phyloP scores from a whole-genome alignment of 2,797 vertebrate species.

The Sparus aurata region DNA sequence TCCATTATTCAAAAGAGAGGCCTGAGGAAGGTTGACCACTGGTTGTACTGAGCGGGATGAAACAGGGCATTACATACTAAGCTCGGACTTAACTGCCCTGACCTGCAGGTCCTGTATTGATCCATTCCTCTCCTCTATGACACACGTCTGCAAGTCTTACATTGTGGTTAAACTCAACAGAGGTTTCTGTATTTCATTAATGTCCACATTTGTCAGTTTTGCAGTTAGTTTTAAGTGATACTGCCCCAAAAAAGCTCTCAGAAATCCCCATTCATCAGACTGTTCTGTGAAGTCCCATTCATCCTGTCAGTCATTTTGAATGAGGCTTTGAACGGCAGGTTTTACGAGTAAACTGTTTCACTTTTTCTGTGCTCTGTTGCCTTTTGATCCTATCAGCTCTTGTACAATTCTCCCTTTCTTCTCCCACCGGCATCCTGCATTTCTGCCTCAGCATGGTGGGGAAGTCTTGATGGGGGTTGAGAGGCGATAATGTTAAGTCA shows the following conservation, averaged over 20 bases:
- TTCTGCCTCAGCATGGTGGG: slow-evolving; percentile 18
- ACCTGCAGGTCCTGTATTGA: slow-evolving; percentile 55
- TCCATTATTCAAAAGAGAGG: slow-evolving; percentile 63
- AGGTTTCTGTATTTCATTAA: slow-evolving; percentile 15
- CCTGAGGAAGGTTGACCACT: slow-evolving; percentile 50
- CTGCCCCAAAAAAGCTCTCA: not conserved
- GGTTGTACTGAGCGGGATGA: slow-evolving; percentile 48
- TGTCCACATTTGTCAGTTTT: slow-evolving; percentile 19
- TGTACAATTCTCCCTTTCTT: slow-evolving; percentile 37
- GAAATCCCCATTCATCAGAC: slow-evolving; percentile 39
- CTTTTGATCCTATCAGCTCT: slow-evolving; percentile 55
- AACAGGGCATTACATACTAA: slow-evolving; percentile 55
- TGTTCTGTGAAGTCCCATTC: slow-evolving; percentile 51
- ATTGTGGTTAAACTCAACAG: slow-evolving; percentile 7
- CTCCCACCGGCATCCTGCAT: not conserved
- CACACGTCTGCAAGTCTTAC: slow-evolving; percentile 33
- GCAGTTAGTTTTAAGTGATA: slow-evolving; percentile 12
- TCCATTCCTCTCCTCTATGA: slow-evolving; percentile 13
- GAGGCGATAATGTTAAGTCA: slow-evolving; percentile 3
- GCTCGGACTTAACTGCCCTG: slow-evolving; percentile 37
- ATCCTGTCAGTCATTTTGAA: slow-evolving; percentile 50
- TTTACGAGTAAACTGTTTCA: slow-evolving; percentile 41
- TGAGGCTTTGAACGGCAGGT: slow-evolving; percentile 41
- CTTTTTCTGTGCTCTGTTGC: slow-evolving; percentile 36
- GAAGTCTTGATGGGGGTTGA: slow-evolving; percentile 9